Evolutionary conservation across 2,888 invertebrate genomes (phyloP), one percentile per base, ranked within the genome.

Genomic region (Microplitis deprimator): DNA sequence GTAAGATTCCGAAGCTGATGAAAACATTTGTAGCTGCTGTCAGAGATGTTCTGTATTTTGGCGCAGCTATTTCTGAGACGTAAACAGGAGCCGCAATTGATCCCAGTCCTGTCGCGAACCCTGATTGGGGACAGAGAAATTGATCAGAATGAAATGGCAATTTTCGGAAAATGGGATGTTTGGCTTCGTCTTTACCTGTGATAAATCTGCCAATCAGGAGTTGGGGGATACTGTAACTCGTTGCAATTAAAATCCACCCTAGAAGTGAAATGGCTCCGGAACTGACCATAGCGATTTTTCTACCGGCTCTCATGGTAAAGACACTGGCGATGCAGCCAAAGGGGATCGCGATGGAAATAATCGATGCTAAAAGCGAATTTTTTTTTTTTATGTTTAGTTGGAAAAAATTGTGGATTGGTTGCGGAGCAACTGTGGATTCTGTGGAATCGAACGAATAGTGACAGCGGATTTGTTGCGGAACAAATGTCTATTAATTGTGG

Each of bases 71-170:
- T 85, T 92, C 92, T 1, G 91, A 90, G 81, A 92, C 89, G 82
- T 92, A 92, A 10, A 92, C 90, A 0, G 91, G 87, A 2, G 91
- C 90, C 0, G 91, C 91, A 64, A 90, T 89, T 73, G 91, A 90
- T 5, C 90, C 89, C 76, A 92, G 80, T 7, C 92, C 92, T 0
- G 90, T 90, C 0, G 90, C 89, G 16, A 90, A 78, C 6, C 91
- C 91, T 85, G 17, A 50, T 50, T n/a, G 7, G 70, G 71, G 2
- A 64, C 64, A 62, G 10, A 13, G 68, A 74, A 6, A 3, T 3
- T 16, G 39, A 5, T 4, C n/a, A 61, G 16, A 41, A 1, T 59
- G 40, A 1, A 59, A 16, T 59, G 6, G 60, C 59, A 50, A 20
- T 68, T 17, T 70, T 20, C 0, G 6, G 6, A 67, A 73, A 16